These are phyloP conservation scores for Mormyrops attenuatus DNA, from an alignment of 2,797 vertebrate species.

Conservation along the genomic window DNA sequence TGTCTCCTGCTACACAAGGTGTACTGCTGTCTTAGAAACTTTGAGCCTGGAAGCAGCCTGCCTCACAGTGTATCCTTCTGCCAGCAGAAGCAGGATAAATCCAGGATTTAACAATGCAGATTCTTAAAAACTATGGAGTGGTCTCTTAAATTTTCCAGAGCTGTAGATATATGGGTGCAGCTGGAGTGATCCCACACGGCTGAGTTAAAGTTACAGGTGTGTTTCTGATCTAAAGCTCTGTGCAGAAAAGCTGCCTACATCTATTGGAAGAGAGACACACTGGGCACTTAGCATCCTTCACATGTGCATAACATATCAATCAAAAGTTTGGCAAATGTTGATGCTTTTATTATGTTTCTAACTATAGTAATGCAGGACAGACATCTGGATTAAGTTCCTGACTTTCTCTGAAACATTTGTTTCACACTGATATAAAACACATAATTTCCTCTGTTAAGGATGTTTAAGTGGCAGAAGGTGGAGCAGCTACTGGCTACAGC, in stretches of 20 bases:
- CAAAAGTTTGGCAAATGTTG: not conserved
- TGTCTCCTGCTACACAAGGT: no score
- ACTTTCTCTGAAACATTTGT: not conserved
- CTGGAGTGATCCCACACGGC: no score
- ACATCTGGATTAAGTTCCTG: not conserved
- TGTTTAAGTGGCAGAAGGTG: not conserved
- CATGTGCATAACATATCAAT: not conserved
- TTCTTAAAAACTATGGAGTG: not conserved
- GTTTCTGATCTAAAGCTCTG: not conserved
- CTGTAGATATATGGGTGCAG: not conserved
- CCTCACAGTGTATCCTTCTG: not conserved
- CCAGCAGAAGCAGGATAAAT: not conserved
- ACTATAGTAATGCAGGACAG: not conserved
- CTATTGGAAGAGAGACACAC: not conserved
- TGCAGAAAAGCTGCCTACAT: no score
- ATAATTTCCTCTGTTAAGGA: not conserved
- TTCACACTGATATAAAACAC: no score
- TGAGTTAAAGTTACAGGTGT: not conserved
- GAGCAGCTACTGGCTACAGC: not conserved
- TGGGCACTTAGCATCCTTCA: not conserved
- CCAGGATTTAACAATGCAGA: not conserved
- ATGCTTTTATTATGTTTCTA: not conserved
- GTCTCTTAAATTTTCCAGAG: not conserved
- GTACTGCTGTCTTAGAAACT: no score
- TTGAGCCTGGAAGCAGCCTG: not conserved